Evolutionary conservation across 2,797 vertebrate genomes (phyloP), one percentile per base, ranked within the genome.

Genomic region (Leptoclinus maculatus): DNA sequence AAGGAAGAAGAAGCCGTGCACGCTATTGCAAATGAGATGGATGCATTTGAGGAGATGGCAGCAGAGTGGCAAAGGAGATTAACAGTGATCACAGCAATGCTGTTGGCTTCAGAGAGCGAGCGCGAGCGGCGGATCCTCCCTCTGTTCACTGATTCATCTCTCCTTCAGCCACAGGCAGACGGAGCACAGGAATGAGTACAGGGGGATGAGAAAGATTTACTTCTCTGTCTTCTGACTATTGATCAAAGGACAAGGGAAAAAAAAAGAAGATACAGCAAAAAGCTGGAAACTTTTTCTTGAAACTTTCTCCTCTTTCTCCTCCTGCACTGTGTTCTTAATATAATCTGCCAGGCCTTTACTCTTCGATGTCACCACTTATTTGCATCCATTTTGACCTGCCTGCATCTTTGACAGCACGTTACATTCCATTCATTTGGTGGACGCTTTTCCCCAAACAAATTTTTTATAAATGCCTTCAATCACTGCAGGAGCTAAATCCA

Each of bases 11-110:
- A 88, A 87, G 90, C 84, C 11, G 71, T n/a, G 82, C 83, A 88
- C 80, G 69, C 85, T 76, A 84, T 88, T 92, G 85, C 87, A 90
- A 91, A 91, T 84, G 81, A 90, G 91, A 92, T 88, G 88, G 92
- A 91, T 92, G 86, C 77, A 89, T 92, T 85, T 91, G 86, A 90
- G 87, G 87, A 92, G 88, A 91, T 91, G 92, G 90, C 87, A 88
- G 89, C 77, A 58, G 87, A 91, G 92, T 91, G 90, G 92, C 92
- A 93, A 93, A 92, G 90, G 83, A 91, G 90, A 94, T 93, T 93
- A 93, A 80, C 86, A 76, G 88, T 90, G 93, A 94, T 94, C 92
- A 93, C 87, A 92, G 93, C 90, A 70, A 83, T 67, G 86, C 91
- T 91, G 86, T 87, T 86, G 83, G 91, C 86, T 91, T 93, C 89